Percentiles rank a stretch among this genome's conserved stretches.
These are phyloP conservation scores for Cantharis lateralis DNA, from an alignment of 2,888 invertebrate species.

Conservation along the genomic window DNA sequence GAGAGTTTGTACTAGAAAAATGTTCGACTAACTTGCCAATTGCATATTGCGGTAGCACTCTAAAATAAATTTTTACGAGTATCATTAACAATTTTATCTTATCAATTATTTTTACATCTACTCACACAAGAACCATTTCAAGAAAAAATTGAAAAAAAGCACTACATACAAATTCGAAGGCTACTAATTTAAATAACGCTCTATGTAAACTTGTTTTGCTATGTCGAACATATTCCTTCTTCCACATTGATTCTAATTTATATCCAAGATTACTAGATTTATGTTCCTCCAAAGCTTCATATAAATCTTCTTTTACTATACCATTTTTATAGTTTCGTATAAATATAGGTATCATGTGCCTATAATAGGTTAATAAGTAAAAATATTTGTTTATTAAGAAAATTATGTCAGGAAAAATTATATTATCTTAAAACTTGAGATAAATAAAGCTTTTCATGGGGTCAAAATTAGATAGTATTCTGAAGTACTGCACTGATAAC, in stretches of 20 bases:
- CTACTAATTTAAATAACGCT: conserved; percentile 46
- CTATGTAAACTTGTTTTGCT: conserved; percentile 48
- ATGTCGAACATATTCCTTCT: conserved; percentile 47
- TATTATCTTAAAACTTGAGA: too few species aligned
- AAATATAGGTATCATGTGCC: conserved; percentile 21
- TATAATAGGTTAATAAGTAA: background rate
- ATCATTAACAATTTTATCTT: background rate
- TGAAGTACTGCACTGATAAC: too few species aligned
- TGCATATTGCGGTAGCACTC: conserved; percentile 56
- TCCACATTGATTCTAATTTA: conserved; percentile 63
- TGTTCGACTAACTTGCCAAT: conserved; percentile 68
- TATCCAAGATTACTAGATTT: conserved; percentile 69
- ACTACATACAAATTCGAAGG: conserved; percentile 41
- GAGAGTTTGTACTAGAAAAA: conserved; percentile 59
- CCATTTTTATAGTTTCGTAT: conserved; percentile 14
- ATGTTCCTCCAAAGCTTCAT: conserved; percentile 69
- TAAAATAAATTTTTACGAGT: conserved; percentile 37
- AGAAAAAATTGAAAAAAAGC: conserved; percentile 48
- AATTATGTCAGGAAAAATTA: too few species aligned
- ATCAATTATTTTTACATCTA: conserved; percentile 19
- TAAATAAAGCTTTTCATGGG: background rate
- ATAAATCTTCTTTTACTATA: conserved; percentile 69
- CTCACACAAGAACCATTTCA: conserved; percentile 51
- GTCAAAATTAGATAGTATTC: too few species aligned
- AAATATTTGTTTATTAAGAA: too few species aligned